Evolutionary conservation across 2,888 invertebrate genomes (phyloP).

Genomic region (Clanis bilineata): DNA sequence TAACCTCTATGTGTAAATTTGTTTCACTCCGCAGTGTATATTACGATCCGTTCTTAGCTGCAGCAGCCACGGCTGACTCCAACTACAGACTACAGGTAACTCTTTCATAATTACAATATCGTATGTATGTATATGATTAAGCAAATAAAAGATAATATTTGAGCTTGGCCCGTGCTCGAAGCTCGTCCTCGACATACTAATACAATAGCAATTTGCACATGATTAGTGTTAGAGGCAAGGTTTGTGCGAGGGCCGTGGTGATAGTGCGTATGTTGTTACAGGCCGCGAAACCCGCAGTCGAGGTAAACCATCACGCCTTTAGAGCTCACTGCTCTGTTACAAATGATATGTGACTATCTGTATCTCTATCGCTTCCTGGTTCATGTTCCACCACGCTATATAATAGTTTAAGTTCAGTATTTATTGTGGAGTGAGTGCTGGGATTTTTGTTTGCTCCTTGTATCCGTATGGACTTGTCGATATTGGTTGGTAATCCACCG

Average conservation of each 20-base stretch:
- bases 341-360: conserved; percentile 60
- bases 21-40: conserved; percentile 88
- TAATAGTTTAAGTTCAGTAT: conserved; percentile 54
- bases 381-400: conserved; percentile 74
- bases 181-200: neutral
- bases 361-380: conserved; percentile 79
- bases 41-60: conserved; percentile 97
- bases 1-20: conserved; percentile 15
- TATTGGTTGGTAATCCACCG: conserved; percentile 68
- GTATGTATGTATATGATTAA: neutral
- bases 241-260: conserved; percentile 40
- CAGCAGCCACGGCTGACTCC: conserved; percentile 92
- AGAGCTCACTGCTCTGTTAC: conserved; percentile 44
- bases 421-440: conserved; percentile 77
- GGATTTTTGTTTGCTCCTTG: conserved; percentile 78
- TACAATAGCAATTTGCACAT: neutral
- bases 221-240: conserved; percentile 6
- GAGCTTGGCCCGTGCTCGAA: neutral
- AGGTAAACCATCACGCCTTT: conserved; percentile 80
- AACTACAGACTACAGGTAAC: conserved; percentile 95
- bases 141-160: neutral
- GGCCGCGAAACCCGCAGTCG: conserved; percentile 87
- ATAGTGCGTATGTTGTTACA: conserved; percentile 83
- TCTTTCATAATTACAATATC: neutral
- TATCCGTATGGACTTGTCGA: conserved; percentile 58